phyloP scores from a whole-genome alignment of 2,113 vertebrate species.

The Xerus inauris region DNA sequence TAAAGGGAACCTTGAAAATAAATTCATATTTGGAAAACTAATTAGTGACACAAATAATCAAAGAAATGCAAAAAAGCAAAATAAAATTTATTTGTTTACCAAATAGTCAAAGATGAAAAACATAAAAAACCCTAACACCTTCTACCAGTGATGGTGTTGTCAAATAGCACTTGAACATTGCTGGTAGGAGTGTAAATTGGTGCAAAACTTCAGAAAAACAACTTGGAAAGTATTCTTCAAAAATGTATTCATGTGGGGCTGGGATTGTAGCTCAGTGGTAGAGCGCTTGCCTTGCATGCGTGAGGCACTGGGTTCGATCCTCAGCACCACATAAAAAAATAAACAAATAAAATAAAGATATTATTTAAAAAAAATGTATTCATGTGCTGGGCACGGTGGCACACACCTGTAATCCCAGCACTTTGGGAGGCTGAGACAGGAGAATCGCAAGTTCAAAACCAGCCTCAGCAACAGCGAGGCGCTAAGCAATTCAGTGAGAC shows the following conservation, averaged over 20 bases:
- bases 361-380: too few species aligned
- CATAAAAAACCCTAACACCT: neutral
- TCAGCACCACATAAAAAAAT: too few species aligned
- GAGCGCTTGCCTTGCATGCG: too few species aligned
- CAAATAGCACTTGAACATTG: neutral
- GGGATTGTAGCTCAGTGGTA: too few species aligned
- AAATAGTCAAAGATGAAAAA: neutral
- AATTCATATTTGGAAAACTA: neutral
- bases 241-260: neutral
- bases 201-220: neutral
- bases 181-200: neutral
- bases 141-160: neutral
- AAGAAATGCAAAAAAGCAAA: constrained; percentile 11
- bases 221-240: neutral
- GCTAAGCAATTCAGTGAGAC: too few species aligned
- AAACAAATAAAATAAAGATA: too few species aligned
- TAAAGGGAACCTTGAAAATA: neutral
- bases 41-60: neutral
- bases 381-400: too few species aligned
- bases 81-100: neutral
- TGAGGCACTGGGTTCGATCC: too few species aligned
- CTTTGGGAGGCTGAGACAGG: too few species aligned
- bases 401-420: too few species aligned
- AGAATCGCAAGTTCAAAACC: too few species aligned
- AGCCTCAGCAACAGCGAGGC: too few species aligned